phyloP scores from a whole-genome alignment of 2,797 vertebrate genomes.

The Lerista edwardsae region DNA sequence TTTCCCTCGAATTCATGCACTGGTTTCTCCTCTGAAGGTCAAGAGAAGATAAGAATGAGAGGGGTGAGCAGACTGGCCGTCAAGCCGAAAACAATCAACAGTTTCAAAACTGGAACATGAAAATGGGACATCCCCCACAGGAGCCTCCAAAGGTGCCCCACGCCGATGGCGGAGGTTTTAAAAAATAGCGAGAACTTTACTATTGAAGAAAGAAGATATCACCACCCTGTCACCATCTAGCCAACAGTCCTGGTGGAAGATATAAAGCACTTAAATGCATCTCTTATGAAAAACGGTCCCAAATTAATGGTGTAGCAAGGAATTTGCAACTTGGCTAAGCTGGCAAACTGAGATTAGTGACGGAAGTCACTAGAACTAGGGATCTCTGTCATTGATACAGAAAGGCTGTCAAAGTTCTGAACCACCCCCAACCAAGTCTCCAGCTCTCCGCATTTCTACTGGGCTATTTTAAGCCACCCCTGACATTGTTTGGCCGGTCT shows the following conservation, averaged over 20 bases:
- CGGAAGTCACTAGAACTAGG: constrained; percentile 51
- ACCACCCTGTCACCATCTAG: background rate
- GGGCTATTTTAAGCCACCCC: constrained; percentile 62
- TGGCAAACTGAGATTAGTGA: constrained; percentile 56
- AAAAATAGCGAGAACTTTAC: constrained; percentile 28
- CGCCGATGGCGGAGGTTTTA: background rate
- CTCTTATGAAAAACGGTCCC: constrained; percentile 10
- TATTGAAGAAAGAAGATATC: background rate
- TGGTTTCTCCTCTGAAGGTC: background rate
- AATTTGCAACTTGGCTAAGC: constrained; percentile 37
- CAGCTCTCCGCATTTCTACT: constrained; percentile 64
- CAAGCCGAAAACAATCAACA: background rate
- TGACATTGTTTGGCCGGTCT: constrained; percentile 64
- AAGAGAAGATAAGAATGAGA: background rate
- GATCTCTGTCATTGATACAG: constrained; percentile 66
- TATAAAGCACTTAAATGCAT: background rate
- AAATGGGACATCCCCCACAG: background rate
- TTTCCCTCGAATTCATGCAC: background rate
- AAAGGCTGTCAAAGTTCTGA: constrained; percentile 64
- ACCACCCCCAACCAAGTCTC: constrained; percentile 57
- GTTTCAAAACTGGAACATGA: rapidly evolving
- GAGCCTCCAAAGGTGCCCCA: constrained; percentile 22
- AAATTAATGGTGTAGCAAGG: constrained; percentile 33
- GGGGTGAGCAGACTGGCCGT: background rate
- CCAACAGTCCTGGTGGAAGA: background rate